These are phyloP conservation scores for Apodemus sylvaticus DNA, from an alignment of 2,113 vertebrate genomes.

Conservation along the genomic window DNA sequence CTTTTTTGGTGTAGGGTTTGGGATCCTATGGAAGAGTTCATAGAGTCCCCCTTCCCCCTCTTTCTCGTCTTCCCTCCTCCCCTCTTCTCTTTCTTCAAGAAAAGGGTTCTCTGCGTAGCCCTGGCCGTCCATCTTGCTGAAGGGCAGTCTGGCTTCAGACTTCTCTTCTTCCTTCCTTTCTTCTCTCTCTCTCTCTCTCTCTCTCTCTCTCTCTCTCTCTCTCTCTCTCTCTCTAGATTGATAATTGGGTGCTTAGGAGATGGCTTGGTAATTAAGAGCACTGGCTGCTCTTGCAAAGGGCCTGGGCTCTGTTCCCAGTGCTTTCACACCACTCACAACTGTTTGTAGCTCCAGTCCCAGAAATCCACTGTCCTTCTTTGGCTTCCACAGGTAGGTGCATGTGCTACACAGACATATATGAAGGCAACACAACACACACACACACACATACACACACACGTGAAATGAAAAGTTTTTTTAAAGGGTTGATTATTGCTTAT, in stretches of 20 bases:
- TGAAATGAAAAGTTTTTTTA: not conserved
- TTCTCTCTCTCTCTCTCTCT: not conserved
- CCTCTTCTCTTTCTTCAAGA: not conserved
- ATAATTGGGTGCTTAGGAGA: not conserved
- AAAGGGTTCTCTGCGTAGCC: not conserved
- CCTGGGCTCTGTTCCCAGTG: not conserved
- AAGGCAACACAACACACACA: not conserved
- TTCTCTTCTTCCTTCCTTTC: too few relatives aligned
- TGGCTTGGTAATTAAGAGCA: not conserved
- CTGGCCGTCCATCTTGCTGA: not conserved
- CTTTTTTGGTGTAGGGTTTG: not conserved
- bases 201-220: too few relatives aligned
- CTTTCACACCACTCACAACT: not conserved
- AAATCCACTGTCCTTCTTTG: not conserved
- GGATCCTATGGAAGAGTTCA: not conserved
- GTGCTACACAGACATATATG: not conserved
- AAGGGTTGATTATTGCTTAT: not conserved
- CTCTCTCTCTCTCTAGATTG: not conserved
- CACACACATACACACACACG: not conserved
- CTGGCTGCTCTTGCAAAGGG: not conserved
- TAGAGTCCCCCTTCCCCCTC: not conserved
- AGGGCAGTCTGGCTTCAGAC: not conserved
- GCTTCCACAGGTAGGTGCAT: not conserved
- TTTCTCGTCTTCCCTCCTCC: not conserved
- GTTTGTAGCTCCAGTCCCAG: not conserved